Evolutionary conservation across 1,140 invertebrate genomes (phyloP).

Genomic region (Paraescarpia echinospica): DNA sequence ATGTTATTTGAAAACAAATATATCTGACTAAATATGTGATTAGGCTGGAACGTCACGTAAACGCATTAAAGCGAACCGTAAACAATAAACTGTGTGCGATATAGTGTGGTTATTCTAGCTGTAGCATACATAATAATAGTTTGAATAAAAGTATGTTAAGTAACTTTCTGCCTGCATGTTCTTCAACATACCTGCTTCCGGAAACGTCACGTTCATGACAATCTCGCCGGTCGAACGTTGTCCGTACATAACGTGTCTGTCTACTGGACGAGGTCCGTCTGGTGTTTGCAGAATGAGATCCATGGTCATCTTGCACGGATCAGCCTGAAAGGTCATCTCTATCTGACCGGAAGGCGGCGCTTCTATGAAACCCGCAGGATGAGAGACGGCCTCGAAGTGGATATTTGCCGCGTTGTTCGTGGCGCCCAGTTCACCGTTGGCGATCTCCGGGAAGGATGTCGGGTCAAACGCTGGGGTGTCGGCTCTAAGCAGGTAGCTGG

Average conservation of each 20-base stretch:
- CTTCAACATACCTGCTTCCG: background rate
- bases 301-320: background rate
- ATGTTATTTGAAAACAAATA: too few relatives aligned
- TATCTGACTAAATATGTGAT: too few relatives aligned
- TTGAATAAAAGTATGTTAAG: too few relatives aligned
- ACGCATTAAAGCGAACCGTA: too few relatives aligned
- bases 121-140: background rate
- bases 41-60: too few relatives aligned
- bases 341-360: background rate
- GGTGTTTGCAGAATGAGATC: background rate
- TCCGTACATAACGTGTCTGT: background rate
- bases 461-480: background rate
- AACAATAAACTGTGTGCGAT: background rate
- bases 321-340: background rate
- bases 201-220: background rate
- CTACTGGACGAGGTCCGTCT: background rate
- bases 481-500: background rate
- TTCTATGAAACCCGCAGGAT: background rate
- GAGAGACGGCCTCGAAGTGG: background rate
- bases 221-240: background rate
- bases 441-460: background rate
- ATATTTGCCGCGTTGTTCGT: background rate
- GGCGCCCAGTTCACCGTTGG: background rate
- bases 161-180: background rate
- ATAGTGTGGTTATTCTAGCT: background rate